Base-by-base conservation (phyloP, 2,888 invertebrate genomes). In the Cerastoderma edule region DNA sequence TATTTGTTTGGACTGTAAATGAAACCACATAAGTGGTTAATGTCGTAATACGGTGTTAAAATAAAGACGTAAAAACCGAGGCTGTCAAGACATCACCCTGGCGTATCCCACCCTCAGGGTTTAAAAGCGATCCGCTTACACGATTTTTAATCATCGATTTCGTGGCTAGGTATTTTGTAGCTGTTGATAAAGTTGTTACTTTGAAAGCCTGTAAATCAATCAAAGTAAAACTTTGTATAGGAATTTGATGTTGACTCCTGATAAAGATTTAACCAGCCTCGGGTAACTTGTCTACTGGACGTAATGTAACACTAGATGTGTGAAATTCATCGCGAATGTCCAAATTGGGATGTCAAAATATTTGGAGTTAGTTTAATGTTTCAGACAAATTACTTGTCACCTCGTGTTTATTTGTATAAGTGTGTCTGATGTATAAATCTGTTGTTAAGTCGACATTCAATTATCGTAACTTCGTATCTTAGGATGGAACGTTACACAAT, bases 201-300 rank as follows among this genome's bases (percentile, higher is more conserved):
- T 79, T 75, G 75, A 75, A 75, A 57, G 72, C 67, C 48, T 70
- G 79, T 80, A 80, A 76, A 80, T 80, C 80, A 80, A 80, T 80
- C 80, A 80, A 44, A 64, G 16, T 69, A 75, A 75, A 56, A 75
- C 72, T 57, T 72, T 66, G 75, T 22, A 72, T 60, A 68, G 79
- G 69, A 66, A 72, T 79, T 72, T 75, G 75, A 75, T 75, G 65
- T 69, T 64, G 30, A 35, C 48, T 70, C 60, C 65, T 63, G 75
- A 75, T 79, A 75, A 72, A 69, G 54, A 65, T 8, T n/a, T n/a
- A 50, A 30, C 50, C 24, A 67, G 48, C 74, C 71, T 64, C 39
- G 74, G 68, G 67, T n/a, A n/a, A n/a, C 44, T 54, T 56, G 48
- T 33, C 30, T 57, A 57, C 66, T 72, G 56, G 65, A 74, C 74